Percentiles rank a stretch among this genome's conserved stretches.
Evolutionary conservation across 2,113 vertebrate species (phyloP).

Genomic region (Callaeas wilsoni): DNA sequence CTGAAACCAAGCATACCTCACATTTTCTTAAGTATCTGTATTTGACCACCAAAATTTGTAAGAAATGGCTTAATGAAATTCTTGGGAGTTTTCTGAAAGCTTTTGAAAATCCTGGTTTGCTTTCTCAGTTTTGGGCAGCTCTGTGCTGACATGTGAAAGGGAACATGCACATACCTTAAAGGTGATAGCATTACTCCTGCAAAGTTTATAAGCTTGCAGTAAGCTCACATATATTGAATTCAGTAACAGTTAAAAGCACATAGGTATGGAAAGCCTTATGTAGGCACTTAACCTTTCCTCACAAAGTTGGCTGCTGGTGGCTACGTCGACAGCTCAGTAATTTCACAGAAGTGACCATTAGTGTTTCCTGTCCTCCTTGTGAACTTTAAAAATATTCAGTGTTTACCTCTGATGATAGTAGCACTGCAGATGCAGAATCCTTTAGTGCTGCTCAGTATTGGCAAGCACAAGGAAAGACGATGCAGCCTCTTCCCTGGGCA

Average conservation of each 20-base stretch:
- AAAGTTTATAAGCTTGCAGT: background rate
- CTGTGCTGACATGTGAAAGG: background rate
- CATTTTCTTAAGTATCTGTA: background rate
- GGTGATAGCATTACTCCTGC: background rate
- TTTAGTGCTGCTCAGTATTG: background rate
- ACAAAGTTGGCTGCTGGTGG: background rate
- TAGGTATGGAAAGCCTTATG: background rate
- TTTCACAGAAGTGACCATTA: background rate
- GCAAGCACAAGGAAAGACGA: background rate
- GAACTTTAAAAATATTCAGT: conserved; percentile 13
- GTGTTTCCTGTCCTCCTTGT: conserved; percentile 29
- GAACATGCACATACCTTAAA: background rate
- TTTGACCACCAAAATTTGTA: background rate
- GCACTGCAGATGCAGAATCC: background rate
- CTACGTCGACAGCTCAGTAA: background rate
- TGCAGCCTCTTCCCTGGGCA: background rate
- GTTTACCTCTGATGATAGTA: background rate
- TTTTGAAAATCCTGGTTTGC: background rate
- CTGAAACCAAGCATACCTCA: background rate
- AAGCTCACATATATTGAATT: background rate
- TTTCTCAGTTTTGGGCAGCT: background rate
- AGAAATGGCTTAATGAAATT: background rate
- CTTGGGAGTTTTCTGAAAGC: background rate
- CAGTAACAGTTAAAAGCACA: background rate
- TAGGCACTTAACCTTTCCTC: background rate